phyloP scores from a whole-genome alignment of 2,888 invertebrate species.

The Dexiosoma caninum region DNA sequence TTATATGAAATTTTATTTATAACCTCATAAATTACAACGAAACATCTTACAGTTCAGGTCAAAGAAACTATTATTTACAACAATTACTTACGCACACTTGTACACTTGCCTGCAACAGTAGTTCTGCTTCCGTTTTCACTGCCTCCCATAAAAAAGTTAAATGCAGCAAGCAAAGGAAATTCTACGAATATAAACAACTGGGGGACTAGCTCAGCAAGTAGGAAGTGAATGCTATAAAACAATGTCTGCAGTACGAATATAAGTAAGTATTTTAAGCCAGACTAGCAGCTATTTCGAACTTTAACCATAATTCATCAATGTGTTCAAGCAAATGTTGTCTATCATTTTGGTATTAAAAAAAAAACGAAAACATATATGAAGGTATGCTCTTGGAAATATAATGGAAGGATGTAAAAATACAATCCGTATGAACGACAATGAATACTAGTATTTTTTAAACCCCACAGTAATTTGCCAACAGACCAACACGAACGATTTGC shows the following conservation, averaged over 20 bases:
- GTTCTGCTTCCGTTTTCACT: neutral
- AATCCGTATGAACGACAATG: neutral
- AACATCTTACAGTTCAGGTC: conserved; percentile 15
- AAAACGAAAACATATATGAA: neutral
- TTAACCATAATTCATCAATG: conserved; percentile 6
- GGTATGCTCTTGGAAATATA: neutral
- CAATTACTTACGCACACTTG: neutral
- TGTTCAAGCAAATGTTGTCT: conserved; percentile 24
- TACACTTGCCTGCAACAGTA: neutral
- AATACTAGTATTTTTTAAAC: neutral
- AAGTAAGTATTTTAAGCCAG: neutral
- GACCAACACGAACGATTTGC: conserved; percentile 6
- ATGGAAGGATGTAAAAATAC: neutral
- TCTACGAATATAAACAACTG: neutral
- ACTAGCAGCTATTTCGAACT: neutral
- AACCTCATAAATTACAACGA: neutral
- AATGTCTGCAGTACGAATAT: neutral
- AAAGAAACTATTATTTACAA: conserved; percentile 42
- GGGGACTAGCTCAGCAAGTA: neutral
- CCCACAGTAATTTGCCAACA: conserved; percentile 21
- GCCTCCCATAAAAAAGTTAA: neutral
- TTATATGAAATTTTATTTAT: conserved; percentile 1
- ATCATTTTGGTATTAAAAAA: conserved; percentile 14
- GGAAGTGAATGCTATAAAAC: neutral
- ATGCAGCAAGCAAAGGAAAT: neutral